Conservation (phyloP, 2,113 vertebrate genomes). For the Periophthalmus modestus region DNA sequence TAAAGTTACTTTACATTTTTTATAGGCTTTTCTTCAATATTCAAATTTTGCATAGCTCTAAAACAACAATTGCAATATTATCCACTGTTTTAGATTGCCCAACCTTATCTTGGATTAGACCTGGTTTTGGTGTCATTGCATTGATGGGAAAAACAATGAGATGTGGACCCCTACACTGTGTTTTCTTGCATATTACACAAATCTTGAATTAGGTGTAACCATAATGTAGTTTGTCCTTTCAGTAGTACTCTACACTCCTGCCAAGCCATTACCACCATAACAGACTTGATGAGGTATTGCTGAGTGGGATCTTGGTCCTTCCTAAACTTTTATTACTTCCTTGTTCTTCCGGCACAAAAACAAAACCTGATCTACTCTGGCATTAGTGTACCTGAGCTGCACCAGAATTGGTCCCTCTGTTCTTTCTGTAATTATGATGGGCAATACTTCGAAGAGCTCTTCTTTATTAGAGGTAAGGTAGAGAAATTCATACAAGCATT, state of each 20-base stretch:
- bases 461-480: neutral
- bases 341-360: constrained; percentile 42
- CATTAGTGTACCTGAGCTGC: constrained; percentile 30
- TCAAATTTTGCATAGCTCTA: too few species aligned
- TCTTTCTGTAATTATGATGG: neutral
- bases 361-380: constrained; percentile 23
- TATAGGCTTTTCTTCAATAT: too few species aligned
- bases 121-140: too few species aligned
- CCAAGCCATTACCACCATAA: constrained; percentile 17
- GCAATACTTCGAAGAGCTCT: neutral
- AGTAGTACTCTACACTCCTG: constrained; percentile 14
- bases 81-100: too few species aligned
- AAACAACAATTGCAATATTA: too few species aligned
- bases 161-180: neutral
- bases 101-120: too few species aligned
- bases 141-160: neutral
- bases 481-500: neutral
- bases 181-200: constrained; percentile 7
- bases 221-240: neutral
- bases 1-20: too few species aligned
- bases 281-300: constrained; percentile 39
- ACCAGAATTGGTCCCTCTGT: constrained; percentile 13
- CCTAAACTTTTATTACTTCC: constrained; percentile 52
- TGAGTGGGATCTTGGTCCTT: constrained; percentile 43
- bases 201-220: constrained; percentile 8